phyloP scores from a whole-genome alignment of 2,888 invertebrate genomes.

The Exephanes ischioxanthus region DNA sequence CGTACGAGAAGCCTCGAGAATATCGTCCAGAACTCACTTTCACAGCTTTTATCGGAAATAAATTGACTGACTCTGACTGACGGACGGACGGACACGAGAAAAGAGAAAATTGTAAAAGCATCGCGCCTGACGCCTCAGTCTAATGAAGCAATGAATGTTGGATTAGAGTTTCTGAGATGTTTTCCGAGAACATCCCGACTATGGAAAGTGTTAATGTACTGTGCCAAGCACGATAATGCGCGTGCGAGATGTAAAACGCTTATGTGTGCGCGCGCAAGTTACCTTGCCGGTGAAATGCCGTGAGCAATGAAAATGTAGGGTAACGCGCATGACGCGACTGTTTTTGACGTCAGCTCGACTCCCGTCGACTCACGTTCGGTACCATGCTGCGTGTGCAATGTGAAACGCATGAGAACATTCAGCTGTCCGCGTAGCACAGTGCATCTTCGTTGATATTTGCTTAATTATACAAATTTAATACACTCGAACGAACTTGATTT shows the following conservation, averaged over 20 bases:
- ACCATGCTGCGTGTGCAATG: neutral
- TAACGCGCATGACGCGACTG: neutral
- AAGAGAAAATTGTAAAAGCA: neutral
- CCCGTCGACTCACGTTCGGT: neutral
- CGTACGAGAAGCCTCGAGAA: constrained; percentile 16
- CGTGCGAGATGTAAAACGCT: neutral
- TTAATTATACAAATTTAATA: too few species aligned
- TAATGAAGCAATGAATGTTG: constrained; percentile 20
- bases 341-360: neutral
- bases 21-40: neutral
- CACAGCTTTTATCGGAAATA: constrained; percentile 7
- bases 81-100: neutral
- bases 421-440: neutral
- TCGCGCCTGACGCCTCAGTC: neutral
- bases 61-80: neutral
- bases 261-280: neutral
- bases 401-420: neutral
- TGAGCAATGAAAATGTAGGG: constrained; percentile 7
- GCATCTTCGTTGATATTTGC: neutral
- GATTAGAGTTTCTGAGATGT: neutral
- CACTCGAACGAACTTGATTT: too few species aligned
- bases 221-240: neutral
- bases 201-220: neutral
- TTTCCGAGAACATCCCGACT: neutral
- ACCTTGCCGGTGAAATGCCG: neutral